phyloP scores from a whole-genome alignment of 2,888 invertebrate genomes.

The Amblyteles armatorius region DNA sequence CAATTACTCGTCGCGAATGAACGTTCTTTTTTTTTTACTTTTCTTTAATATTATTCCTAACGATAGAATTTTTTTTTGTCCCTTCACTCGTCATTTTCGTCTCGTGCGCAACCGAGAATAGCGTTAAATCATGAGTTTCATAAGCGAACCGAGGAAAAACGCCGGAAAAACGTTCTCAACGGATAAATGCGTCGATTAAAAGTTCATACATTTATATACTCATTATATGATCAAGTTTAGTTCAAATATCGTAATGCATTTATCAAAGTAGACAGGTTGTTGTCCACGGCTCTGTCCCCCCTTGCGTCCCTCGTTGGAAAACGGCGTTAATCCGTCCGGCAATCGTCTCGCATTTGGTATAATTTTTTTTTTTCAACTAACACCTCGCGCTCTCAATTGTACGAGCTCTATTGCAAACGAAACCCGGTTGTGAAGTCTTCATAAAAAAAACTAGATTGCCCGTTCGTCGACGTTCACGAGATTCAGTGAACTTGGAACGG shows the following conservation, averaged over 20 bases:
- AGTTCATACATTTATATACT: conserved; percentile 72
- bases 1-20: conserved; percentile 56
- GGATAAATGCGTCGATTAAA: conserved; percentile 77
- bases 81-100: conserved; percentile 74
- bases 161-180: conserved; percentile 79
- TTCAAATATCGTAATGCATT: conserved; percentile 81
- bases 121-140: conserved; percentile 73
- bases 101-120: conserved; percentile 82
- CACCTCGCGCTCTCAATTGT: neutral
- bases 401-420: conserved; percentile 72
- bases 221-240: conserved; percentile 64
- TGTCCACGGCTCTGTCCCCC: conserved; percentile 58
- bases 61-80: conserved; percentile 55
- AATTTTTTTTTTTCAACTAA: neutral
- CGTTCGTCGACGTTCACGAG: conserved; percentile 47
- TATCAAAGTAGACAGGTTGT: conserved; percentile 81
- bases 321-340: conserved; percentile 28
- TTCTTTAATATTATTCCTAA: conserved; percentile 65
- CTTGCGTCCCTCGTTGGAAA: conserved; percentile 36
- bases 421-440: conserved; percentile 66
- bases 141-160: conserved; percentile 79
- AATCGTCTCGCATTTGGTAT: neutral
- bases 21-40: conserved; percentile 47
- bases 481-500: conserved; percentile 58
- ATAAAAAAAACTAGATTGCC: conserved; percentile 19